phyloP scores from a whole-genome alignment of 1,140 invertebrate genomes.

The Cotesia chilonis region DNA sequence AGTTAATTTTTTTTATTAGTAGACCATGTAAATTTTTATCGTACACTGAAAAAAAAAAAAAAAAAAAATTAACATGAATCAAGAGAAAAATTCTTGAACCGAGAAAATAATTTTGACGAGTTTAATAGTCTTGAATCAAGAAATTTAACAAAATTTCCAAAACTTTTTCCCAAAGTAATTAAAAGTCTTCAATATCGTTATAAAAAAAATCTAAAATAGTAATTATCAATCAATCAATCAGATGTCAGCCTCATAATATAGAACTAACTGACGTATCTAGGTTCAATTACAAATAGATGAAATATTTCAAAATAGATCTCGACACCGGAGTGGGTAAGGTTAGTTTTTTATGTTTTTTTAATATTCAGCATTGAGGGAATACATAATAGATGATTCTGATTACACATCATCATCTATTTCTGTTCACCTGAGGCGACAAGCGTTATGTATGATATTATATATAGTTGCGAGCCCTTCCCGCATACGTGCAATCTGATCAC shows the following conservation, averaged over 20 bases:
- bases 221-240: neutral
- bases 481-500: constrained; percentile 19
- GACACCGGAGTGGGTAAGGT: neutral
- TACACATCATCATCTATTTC: constrained; percentile 33
- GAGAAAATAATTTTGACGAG: no score
- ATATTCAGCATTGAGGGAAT: neutral
- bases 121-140: no score
- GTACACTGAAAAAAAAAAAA: no score
- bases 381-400: constrained; percentile 21
- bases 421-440: constrained; percentile 21
- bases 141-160: no score
- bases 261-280: constrained; percentile 22
- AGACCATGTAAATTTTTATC: no score
- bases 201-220: no score
- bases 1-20: no score
- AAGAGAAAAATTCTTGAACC: no score
- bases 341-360: constrained; percentile 15
- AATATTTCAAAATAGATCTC: neutral
- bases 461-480: constrained; percentile 7
- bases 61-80: no score
- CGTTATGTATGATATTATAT: no score
- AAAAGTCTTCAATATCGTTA: no score
- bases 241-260: neutral
- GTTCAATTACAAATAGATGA: constrained; percentile 12
- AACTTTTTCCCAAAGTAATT: no score